Evolutionary conservation across 37 sponge, comb jelly and placozoan species (phyloP), one percentile per base, ranked within the genome.

Genomic region (Aphrocallistes beatrix): DNA sequence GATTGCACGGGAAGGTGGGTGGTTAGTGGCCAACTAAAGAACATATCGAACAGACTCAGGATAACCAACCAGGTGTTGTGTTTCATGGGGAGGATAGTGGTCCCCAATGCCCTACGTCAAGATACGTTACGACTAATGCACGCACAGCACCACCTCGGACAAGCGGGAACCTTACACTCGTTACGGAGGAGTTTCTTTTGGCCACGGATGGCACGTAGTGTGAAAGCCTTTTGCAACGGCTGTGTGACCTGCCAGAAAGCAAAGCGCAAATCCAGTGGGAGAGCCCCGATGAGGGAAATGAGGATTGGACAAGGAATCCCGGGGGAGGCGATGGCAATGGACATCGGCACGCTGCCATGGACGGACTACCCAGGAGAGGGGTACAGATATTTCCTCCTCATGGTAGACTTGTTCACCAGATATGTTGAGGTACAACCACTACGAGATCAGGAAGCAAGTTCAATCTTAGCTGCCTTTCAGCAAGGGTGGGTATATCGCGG

Each of bases 251-350:
- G 75, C 75, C 75, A 60, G 75, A 60, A 60, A 60, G 8, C 75
- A 60, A 60, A 60, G 34, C 75, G 21, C 75, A 60, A 60, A 60
- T 60, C 75, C 10, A 60, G 25, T 30, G 75, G 34, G 34, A 3
- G 75, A 13, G 75, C 75, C 6, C 32, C 75, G 21, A 60, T 60
- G 75, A 60, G 75, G 75, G 75, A 60, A 60, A 60, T 60, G 75
- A 60, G 75, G n/a, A 60, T 60, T 60, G 75, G 75, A 60, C 32
- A 60, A 60, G 75, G 75, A 13, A 32, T 60, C n/a, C 75, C 75
- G 6, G 75, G 75, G 8, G 75, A 60, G 21, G 75, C 25, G 75
- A 60, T 60, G n/a, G 25, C 34, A 13, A 60, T 60, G 75, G 75
- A 60, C 25, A 60, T 60, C 34, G 75, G 8, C 34, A 30, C 6